A percentile compares a stretch with the other conserved stretches of the same genome.
phyloP scores from a whole-genome alignment of 2,888 invertebrate genomes.

The Campopleginae sp. region DNA sequence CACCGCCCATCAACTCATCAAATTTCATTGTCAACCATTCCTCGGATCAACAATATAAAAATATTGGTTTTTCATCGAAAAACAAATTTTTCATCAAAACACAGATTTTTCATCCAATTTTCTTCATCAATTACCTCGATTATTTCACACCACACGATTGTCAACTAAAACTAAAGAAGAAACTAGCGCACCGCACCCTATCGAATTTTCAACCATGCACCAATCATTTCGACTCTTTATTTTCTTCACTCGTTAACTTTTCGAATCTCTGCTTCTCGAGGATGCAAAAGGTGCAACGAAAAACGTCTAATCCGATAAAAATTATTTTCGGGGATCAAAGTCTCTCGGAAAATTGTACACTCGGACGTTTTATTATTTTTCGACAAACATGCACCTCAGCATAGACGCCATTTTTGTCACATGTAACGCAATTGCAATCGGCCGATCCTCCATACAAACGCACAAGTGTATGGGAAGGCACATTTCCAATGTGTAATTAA shows the following conservation, averaged over 20 bases:
- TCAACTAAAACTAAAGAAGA: neutral
- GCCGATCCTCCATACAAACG: conserved; percentile 54
- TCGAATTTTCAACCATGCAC: conserved; percentile 47
- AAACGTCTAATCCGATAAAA: neutral
- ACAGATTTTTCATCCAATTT: conserved; percentile 26
- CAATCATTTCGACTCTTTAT: neutral
- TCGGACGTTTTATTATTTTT: neutral
- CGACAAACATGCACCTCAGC: conserved; percentile 28
- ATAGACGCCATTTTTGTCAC: conserved; percentile 25
- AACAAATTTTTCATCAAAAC: too few species aligned
- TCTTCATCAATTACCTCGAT: conserved; percentile 38
- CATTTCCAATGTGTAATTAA: conserved; percentile 9
- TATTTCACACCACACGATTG: conserved; percentile 14
- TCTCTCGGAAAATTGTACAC: neutral
- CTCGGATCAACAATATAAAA: conserved; percentile 18
- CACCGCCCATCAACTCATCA: conserved; percentile 73
- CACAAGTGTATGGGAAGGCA: conserved; percentile 58
- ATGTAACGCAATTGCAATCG: conserved; percentile 45
- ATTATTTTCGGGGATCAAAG: neutral
- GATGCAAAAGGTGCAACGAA: neutral
- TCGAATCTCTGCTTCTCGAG: neutral
- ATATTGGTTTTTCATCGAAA: too few species aligned
- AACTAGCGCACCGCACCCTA: conserved; percentile 48
- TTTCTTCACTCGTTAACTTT: neutral
- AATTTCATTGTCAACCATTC: conserved; percentile 62